phyloP scores from a whole-genome alignment of 2,888 invertebrate species.

The Cephus runcator region DNA sequence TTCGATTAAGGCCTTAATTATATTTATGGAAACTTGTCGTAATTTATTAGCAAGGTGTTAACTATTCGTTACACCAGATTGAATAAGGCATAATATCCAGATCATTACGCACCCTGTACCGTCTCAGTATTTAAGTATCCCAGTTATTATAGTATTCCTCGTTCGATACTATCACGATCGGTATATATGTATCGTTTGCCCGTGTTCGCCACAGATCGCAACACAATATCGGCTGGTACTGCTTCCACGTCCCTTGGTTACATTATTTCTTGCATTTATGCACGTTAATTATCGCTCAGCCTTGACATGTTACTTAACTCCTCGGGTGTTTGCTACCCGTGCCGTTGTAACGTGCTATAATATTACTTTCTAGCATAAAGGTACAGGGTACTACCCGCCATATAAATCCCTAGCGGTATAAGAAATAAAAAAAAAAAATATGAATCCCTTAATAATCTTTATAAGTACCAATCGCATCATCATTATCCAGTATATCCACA shows the following conservation, averaged over 20 bases:
- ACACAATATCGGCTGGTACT: slow-evolving; percentile 40
- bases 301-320: slow-evolving; percentile 19
- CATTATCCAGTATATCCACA: not conserved
- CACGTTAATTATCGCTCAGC: slow-evolving; percentile 38
- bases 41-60: not conserved
- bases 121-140: not conserved
- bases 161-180: not conserved
- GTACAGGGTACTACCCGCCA: not conserved
- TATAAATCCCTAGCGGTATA: not conserved
- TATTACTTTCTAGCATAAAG: slow-evolving; percentile 21
- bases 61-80: not conserved
- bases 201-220: slow-evolving; percentile 42
- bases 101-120: not conserved
- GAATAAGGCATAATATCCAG: not conserved
- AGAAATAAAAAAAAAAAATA: not conserved
- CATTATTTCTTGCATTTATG: slow-evolving; percentile 40
- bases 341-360: slow-evolving; percentile 7
- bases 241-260: slow-evolving; percentile 22
- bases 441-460: not conserved
- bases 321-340: slow-evolving; percentile 13
- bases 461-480: not conserved
- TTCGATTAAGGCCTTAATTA: not conserved
- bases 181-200: slow-evolving; percentile 12
- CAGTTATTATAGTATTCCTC: not conserved
- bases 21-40: not conserved